A percentile compares a stretch with the other conserved stretches of the same genome.
Evolutionary conservation across 2,888 invertebrate genomes (phyloP).

Genomic region (Synanthedon tipuliformis): DNA sequence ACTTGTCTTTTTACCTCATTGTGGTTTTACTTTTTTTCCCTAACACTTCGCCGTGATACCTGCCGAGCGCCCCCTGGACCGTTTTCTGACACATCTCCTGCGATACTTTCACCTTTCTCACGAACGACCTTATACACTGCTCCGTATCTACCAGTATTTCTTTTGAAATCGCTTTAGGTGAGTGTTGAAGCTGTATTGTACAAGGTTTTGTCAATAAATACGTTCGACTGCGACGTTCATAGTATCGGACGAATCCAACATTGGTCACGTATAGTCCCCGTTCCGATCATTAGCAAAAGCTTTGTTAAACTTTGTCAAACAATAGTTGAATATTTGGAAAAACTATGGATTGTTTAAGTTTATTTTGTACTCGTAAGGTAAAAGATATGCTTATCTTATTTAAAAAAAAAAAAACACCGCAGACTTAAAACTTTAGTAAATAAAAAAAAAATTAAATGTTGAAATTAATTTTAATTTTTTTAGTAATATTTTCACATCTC

Average conservation of each 20-base stretch:
- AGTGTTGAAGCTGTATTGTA: neutral
- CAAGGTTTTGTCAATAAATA: slow-evolving; percentile 1
- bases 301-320: slow-evolving; percentile 9
- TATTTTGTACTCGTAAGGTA: too few species aligned
- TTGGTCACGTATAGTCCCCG: slow-evolving; percentile 24
- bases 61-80: slow-evolving; percentile 23
- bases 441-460: too few species aligned
- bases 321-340: slow-evolving; percentile 6
- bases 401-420: too few species aligned
- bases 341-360: neutral
- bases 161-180: neutral
- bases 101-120: too few species aligned
- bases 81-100: neutral
- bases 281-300: slow-evolving; percentile 25
- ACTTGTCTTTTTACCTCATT: slow-evolving; percentile 23
- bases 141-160: neutral
- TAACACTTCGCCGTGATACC: slow-evolving; percentile 16
- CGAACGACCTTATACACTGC: slow-evolving; percentile 2
- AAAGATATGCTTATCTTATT: too few species aligned
- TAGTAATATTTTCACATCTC: neutral
- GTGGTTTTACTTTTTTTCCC: slow-evolving; percentile 17
- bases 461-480: neutral
- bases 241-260: slow-evolving; percentile 25
- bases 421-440: too few species aligned
- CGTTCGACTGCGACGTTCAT: neutral